Conservation (phyloP, 2,797 vertebrate species). For the Crocidura indochinensis region DNA sequence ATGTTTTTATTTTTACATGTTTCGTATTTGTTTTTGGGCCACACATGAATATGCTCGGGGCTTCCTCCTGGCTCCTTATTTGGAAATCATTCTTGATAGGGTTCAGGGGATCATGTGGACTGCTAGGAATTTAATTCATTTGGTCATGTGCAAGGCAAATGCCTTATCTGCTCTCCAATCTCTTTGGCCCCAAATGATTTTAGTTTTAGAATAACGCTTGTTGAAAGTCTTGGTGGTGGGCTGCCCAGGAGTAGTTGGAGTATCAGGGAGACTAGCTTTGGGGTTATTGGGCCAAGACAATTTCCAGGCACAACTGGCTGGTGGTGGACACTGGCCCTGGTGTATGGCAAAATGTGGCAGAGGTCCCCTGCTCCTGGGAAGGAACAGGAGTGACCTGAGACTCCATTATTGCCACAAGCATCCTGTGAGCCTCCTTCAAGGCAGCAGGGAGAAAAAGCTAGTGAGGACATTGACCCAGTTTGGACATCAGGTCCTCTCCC, state of each 20-base stretch:
- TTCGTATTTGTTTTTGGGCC: background rate
- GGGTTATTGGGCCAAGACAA: background rate
- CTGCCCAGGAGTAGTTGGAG: background rate
- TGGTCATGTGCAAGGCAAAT: no score
- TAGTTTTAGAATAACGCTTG: background rate
- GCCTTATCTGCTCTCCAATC: no score
- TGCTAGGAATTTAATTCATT: no score
- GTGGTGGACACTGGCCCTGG: accelerated
- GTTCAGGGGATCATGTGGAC: no score
- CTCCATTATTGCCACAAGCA: background rate
- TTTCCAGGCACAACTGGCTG: background rate
- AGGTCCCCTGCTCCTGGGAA: background rate
- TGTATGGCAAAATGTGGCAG: background rate
- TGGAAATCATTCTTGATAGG: no score
- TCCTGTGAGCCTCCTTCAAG: background rate
- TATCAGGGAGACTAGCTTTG: no score
- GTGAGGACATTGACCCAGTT: constrained; percentile 69
- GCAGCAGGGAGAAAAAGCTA: constrained; percentile 32
- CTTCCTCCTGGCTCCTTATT: no score
- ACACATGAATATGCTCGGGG: no score
- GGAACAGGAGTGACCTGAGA: background rate
- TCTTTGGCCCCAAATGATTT: background rate
- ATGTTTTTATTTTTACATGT: background rate
- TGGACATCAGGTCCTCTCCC: constrained; percentile 76
- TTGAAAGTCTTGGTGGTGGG: background rate